Evolutionary conservation across 1,140 invertebrate species (phyloP).

Genomic region (Eriosoma lanigerum): DNA sequence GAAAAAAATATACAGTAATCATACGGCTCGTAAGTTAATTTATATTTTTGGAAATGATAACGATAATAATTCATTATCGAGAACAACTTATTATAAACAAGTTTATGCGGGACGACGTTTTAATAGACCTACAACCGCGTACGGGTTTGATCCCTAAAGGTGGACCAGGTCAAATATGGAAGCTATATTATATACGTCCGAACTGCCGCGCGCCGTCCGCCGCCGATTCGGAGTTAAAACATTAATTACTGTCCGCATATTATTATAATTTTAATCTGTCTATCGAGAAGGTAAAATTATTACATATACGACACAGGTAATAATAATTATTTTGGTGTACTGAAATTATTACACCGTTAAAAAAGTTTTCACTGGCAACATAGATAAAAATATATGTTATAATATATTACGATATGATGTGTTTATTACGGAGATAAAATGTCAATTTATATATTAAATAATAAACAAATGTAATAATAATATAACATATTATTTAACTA

Average conservation of each 20-base stretch:
- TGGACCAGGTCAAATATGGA: conserved; percentile 23
- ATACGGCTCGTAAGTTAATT: no score
- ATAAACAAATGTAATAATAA: no score
- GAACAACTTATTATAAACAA: not conserved
- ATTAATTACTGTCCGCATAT: conserved; percentile 23
- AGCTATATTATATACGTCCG: not conserved
- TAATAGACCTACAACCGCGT: not conserved
- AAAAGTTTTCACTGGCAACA: not conserved
- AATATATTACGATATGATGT: not conserved
- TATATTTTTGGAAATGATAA: not conserved
- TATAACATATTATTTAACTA: no score
- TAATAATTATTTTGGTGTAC: conserved; percentile 6
- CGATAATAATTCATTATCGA: not conserved
- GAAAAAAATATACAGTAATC: not conserved
- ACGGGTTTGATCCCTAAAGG: not conserved
- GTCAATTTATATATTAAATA: no score
- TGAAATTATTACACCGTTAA: not conserved
- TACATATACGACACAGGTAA: not conserved
- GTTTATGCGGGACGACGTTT: not conserved
- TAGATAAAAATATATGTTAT: not conserved
- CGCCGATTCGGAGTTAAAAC: conserved; percentile 1
- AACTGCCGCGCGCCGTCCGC: no score
- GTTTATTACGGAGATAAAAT: no score
- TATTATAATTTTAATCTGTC: conserved; percentile 34
- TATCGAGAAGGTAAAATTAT: conserved; percentile 12